Conservation (phyloP, 2,797 vertebrate species). For the Esox masquinongy region DNA sequence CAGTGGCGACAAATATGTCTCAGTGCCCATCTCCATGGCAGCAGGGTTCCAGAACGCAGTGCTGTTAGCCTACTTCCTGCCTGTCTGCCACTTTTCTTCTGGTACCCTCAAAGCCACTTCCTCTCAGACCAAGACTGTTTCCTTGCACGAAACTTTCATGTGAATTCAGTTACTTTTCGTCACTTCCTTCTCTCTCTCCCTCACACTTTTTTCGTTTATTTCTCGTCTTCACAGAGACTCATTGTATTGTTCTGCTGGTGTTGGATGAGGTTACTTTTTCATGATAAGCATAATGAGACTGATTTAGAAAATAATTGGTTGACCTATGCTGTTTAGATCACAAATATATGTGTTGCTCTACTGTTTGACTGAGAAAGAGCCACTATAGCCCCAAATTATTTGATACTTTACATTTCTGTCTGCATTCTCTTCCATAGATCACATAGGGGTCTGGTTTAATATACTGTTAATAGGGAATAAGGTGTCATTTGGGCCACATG, state of each 20-base stretch:
- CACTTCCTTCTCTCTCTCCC: constrained; percentile 45
- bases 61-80: constrained; percentile 65
- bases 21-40: constrained; percentile 58
- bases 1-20: constrained; percentile 42
- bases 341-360: constrained; percentile 7
- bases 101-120: constrained; percentile 79
- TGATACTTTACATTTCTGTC: background rate
- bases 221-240: constrained; percentile 23
- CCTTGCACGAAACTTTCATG: constrained; percentile 42
- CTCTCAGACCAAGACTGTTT: constrained; percentile 61
- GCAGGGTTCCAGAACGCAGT: constrained; percentile 57
- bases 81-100: constrained; percentile 73
- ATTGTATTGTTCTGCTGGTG: background rate
- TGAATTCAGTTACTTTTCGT: background rate
- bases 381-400: constrained; percentile 13
- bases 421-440: background rate
- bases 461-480: too few relatives aligned
- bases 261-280: background rate
- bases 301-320: background rate
- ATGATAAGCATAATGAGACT: background rate
- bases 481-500: too few relatives aligned
- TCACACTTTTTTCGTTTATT: constrained; percentile 40
- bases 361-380: constrained; percentile 26
- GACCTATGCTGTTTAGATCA: constrained; percentile 14
- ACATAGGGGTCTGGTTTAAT: too few relatives aligned